Evolutionary conservation across 2,888 invertebrate species (phyloP).

Genomic region (Perithous albicinctus): DNA sequence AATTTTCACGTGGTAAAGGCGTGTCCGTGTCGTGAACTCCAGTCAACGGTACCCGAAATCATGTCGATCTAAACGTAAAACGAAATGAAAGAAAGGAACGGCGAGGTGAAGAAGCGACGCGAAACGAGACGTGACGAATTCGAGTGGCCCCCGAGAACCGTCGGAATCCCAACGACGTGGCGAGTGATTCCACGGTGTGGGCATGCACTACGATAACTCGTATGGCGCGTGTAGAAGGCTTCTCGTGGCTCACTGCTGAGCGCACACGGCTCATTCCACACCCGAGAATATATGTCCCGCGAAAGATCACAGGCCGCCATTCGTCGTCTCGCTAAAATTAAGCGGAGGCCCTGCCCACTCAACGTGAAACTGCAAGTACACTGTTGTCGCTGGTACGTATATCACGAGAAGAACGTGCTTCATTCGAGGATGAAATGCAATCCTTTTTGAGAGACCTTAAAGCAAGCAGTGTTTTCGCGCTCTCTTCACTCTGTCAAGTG

Average conservation of each 20-base stretch:
- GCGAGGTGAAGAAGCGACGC: slow-evolving; percentile 53
- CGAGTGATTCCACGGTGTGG: slow-evolving; percentile 68
- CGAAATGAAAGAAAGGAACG: slow-evolving; percentile 10
- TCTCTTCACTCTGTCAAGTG: slow-evolving; percentile 13
- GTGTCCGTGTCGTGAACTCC: slow-evolving; percentile 44
- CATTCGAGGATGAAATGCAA: not conserved
- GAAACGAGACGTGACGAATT: slow-evolving; percentile 69
- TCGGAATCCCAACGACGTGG: slow-evolving; percentile 71
- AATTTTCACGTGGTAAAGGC: slow-evolving; percentile 47
- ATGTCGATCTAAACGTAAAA: slow-evolving; percentile 11
- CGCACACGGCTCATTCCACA: slow-evolving; percentile 76
- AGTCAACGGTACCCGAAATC: slow-evolving; percentile 53
- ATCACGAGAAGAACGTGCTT: slow-evolving; percentile 11
- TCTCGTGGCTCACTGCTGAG: slow-evolving; percentile 72
- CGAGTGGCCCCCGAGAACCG: slow-evolving; percentile 58
- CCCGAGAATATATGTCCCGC: slow-evolving; percentile 78
- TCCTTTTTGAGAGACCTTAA: slow-evolving; percentile 9
- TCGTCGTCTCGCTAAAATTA: slow-evolving; percentile 81
- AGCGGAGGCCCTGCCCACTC: slow-evolving; percentile 71
- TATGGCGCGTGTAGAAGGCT: slow-evolving; percentile 63
- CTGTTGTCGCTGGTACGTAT: not conserved
- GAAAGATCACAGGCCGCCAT: slow-evolving; percentile 79
- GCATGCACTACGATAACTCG: slow-evolving; percentile 67
- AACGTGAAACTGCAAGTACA: slow-evolving; percentile 22
- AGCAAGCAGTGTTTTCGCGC: not conserved